These are phyloP conservation scores for Helicoverpa armigera DNA, from an alignment of 1,140 invertebrate species.

Conservation along the genomic window DNA sequence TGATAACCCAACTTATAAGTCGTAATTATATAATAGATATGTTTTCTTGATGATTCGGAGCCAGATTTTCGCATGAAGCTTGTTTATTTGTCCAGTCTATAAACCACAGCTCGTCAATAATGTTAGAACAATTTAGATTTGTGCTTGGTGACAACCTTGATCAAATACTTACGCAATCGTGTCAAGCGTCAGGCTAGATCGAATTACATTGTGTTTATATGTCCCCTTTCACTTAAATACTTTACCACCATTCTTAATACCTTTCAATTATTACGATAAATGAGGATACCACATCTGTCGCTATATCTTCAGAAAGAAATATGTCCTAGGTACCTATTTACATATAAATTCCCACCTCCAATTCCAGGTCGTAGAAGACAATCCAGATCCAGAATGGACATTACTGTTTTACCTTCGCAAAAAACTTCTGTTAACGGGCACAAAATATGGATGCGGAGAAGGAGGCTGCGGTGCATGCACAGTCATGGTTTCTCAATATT, in stretches of 20 bases:
- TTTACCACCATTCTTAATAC: too few relatives aligned
- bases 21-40: too few relatives aligned
- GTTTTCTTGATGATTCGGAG: too few relatives aligned
- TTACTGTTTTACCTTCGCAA: conserved; percentile 93
- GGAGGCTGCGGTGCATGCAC: conserved; percentile 98
- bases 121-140: neutral
- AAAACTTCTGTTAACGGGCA: conserved; percentile 93
- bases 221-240: too few relatives aligned
- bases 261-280: too few relatives aligned
- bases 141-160: neutral
- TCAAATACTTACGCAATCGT: neutral
- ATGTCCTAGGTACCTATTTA: neutral
- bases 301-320: neutral
- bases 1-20: neutral
- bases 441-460: conserved; percentile 97
- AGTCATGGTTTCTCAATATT: conserved; percentile 94
- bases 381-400: conserved; percentile 94
- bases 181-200: neutral
- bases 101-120: neutral
- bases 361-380: conserved; percentile 90
- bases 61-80: too few relatives aligned
- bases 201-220: neutral
- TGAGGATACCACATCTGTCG: too few relatives aligned
- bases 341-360: neutral
- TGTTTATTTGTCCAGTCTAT: too few relatives aligned